Conservation (phyloP, 2,888 invertebrate genomes). For the Rhingia campestris region DNA sequence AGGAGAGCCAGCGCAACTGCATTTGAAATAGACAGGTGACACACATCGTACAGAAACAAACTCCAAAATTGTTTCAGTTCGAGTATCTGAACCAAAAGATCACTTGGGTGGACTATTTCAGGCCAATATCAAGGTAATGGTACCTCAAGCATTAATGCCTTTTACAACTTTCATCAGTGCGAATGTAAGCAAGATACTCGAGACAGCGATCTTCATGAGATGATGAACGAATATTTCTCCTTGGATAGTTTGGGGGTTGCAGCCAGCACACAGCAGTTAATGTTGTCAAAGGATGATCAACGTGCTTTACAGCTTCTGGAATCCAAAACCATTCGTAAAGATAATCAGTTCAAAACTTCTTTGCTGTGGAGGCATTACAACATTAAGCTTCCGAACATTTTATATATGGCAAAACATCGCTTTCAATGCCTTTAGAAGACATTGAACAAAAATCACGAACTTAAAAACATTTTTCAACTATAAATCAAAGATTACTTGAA, state of each 20-base stretch:
- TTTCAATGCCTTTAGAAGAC: no score
- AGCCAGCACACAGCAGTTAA: background rate
- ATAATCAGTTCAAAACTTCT: no score
- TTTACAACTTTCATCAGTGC: slow-evolving; percentile 6
- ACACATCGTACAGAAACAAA: slow-evolving; percentile 1
- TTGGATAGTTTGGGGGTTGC: slow-evolving; percentile 1
- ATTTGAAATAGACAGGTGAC: slow-evolving; percentile 26
- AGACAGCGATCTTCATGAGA: background rate
- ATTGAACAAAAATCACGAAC: no score
- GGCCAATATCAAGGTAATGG: background rate
- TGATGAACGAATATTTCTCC: slow-evolving; percentile 25
- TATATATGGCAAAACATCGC: no score
- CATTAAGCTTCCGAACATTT: no score
- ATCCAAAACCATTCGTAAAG: no score
- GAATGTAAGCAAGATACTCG: slow-evolving; percentile 6
- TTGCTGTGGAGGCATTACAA: no score
- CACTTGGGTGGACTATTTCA: slow-evolving; percentile 34
- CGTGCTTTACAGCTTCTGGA: background rate
- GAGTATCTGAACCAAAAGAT: slow-evolving; percentile 31
- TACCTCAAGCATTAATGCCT: background rate
- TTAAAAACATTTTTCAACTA: no score
- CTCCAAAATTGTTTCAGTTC: slow-evolving; percentile 16
- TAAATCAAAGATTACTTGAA: no score
- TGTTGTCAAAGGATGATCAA: background rate
- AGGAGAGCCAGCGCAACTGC: background rate